phyloP scores from a whole-genome alignment of 2,888 invertebrate species.

The Leptura quadrifasciata region DNA sequence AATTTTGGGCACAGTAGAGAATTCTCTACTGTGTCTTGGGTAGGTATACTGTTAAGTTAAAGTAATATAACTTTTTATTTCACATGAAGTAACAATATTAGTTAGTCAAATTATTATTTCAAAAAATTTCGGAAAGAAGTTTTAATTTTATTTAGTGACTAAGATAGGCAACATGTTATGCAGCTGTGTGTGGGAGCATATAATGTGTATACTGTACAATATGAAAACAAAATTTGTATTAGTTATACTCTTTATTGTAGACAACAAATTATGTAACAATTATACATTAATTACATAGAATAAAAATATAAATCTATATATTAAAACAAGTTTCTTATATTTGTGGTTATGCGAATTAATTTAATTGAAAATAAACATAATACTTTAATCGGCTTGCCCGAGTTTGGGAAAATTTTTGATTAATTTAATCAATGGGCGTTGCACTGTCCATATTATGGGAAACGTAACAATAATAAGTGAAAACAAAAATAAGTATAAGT shows the following conservation, averaged over 20 bases:
- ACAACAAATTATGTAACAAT: not conserved
- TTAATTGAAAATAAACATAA: not conserved
- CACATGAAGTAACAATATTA: not conserved
- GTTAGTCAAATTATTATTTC: not conserved
- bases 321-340: too few relatives aligned
- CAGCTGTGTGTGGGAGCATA: not conserved
- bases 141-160: too few relatives aligned
- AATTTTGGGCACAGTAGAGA: too few relatives aligned
- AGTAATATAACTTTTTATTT: constrained; percentile 2
- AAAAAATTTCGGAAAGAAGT: not conserved
- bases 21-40: too few relatives aligned
- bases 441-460: constrained; percentile 57
- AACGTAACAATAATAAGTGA: constrained; percentile 49
- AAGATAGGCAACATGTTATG: constrained; percentile 17
- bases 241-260: not conserved
- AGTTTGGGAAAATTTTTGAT: constrained; percentile 46
- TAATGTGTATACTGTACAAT: too few relatives aligned
- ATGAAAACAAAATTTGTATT: not conserved
- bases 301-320: not conserved
- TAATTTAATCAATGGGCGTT: constrained; percentile 56
- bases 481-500: constrained; percentile 51
- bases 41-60: not conserved
- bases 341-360: not conserved
- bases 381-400: not conserved
- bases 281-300: not conserved